Evolutionary conservation across 2,888 invertebrate genomes (phyloP).

Genomic region (Eilema caniola): DNA sequence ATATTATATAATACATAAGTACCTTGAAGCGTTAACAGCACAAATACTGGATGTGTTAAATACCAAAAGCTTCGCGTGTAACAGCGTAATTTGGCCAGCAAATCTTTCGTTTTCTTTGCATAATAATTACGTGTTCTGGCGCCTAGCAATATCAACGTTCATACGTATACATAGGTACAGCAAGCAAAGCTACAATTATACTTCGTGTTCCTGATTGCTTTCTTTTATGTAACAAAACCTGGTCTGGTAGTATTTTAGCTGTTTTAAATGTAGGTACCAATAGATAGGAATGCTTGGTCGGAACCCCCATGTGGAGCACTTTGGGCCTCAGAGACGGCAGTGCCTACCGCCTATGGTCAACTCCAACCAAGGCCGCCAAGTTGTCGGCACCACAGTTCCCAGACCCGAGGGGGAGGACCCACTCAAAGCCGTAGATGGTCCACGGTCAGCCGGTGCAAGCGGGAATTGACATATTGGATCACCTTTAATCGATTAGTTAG

Average conservation of each 20-base stretch:
- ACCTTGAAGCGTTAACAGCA: constrained; percentile 31
- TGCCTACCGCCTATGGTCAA: no score
- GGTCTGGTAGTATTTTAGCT: not conserved
- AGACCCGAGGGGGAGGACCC: no score
- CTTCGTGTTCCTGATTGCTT: constrained; percentile 3
- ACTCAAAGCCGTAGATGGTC: no score
- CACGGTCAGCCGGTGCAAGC: no score
- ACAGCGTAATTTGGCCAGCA: constrained; percentile 33
- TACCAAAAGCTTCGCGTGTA: constrained; percentile 38
- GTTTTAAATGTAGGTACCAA: no score
- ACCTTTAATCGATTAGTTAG: no score
- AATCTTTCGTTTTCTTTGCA: constrained; percentile 37
- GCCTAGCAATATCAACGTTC: not conserved
- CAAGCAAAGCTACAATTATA: not conserved
- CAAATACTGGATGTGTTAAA: constrained; percentile 39
- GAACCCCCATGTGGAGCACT: no score
- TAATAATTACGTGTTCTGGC: constrained; percentile 31
- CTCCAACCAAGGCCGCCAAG: no score
- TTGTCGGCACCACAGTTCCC: no score
- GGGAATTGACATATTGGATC: no score
- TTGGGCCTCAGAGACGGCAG: no score
- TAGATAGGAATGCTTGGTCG: no score
- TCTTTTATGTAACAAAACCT: not conserved
- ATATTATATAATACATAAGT: constrained; percentile 47
- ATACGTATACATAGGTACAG: not conserved